phyloP scores from a whole-genome alignment of 2,113 vertebrate species.

The Pygathrix nemaeus region DNA sequence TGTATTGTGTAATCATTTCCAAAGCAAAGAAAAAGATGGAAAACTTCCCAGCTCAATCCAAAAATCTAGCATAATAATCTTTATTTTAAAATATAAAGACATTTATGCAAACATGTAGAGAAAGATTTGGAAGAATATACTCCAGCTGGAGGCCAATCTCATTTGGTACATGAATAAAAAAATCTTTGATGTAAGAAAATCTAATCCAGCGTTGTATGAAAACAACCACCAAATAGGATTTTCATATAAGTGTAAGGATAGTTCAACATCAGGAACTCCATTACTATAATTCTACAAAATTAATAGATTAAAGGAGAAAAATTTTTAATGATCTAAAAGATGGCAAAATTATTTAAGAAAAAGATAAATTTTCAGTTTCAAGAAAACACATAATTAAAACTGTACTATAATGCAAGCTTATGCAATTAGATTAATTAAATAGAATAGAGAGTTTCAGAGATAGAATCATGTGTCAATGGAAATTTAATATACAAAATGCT shows the following conservation, averaged over 20 bases:
- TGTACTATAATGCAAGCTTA: not conserved
- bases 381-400: not conserved
- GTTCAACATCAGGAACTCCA: not conserved
- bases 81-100: not conserved
- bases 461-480: not conserved
- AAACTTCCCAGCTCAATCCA: not conserved
- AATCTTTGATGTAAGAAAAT: not conserved
- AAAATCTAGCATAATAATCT: not conserved
- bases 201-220: not conserved
- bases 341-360: not conserved
- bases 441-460: not conserved
- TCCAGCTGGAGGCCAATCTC: not conserved
- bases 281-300: not conserved
- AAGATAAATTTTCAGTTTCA: not conserved
- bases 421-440: not conserved
- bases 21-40: not conserved
- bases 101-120: not conserved
- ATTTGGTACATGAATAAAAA: not conserved
- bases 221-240: not conserved
- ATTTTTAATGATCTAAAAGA: not conserved
- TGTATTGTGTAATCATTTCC: not conserved
- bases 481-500: slow-evolving; percentile 9
- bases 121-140: not conserved
- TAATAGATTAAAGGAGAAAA: not conserved
- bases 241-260: not conserved